phyloP scores from a whole-genome alignment of 2,888 invertebrate genomes.

The Barypeithes pellucidus region DNA sequence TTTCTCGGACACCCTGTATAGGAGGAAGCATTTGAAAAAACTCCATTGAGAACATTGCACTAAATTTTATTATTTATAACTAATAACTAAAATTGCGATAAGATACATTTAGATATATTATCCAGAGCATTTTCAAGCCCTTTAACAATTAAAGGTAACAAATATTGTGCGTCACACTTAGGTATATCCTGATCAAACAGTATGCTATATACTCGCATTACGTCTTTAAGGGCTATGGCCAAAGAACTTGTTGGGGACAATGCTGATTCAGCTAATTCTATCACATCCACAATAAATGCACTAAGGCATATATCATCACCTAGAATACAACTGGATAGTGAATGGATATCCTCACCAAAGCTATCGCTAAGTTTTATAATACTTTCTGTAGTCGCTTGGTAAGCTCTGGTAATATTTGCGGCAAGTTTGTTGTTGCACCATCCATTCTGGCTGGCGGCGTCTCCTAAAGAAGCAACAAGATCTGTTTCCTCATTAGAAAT shows the following conservation, averaged over 20 bases:
- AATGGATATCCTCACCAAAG: neutral
- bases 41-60: too few relatives aligned
- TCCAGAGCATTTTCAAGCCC: neutral
- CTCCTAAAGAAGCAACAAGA: neutral
- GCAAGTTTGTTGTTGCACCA: constrained; percentile 38
- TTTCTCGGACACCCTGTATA: too few relatives aligned
- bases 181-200: constrained; percentile 35
- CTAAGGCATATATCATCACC: constrained; percentile 12
- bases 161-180: neutral
- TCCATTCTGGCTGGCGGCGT: constrained; percentile 14
- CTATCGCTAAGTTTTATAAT: neutral
- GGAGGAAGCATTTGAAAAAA: too few relatives aligned
- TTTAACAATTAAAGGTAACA: neutral
- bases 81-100: neutral
- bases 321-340: neutral
- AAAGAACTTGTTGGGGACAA: neutral
- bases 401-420: constrained; percentile 21
- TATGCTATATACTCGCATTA: constrained; percentile 3
- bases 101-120: neutral
- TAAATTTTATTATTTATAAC: too few relatives aligned
- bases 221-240: constrained; percentile 3
- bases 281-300: neutral
- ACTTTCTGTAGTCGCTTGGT: constrained; percentile 3
- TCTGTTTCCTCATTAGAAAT: neutral
- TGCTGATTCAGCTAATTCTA: neutral